Evolutionary conservation across 2,113 vertebrate genomes (phyloP).

Genomic region (Megaceryle torquata): DNA sequence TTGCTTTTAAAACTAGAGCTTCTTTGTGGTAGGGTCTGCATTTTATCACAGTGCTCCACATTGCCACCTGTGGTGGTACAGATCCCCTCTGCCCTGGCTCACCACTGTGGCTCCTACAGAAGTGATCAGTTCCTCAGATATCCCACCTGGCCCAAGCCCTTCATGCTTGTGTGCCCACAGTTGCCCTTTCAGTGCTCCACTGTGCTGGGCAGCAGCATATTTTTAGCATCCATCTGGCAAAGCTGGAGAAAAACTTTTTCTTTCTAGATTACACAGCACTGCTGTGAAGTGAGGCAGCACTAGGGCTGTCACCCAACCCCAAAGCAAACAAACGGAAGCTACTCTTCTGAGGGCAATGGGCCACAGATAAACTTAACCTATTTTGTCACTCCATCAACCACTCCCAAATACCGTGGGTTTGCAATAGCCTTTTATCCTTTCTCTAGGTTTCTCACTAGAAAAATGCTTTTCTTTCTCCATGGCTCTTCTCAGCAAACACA

Average conservation of each 20-base stretch:
- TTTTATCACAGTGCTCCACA: background rate
- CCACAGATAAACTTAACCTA: background rate
- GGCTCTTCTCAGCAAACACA: background rate
- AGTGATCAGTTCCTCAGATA: background rate
- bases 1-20: background rate
- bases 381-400: background rate
- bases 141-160: background rate
- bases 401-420: background rate
- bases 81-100: too few relatives aligned
- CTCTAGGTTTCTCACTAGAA: background rate
- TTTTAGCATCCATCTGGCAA: background rate
- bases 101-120: background rate
- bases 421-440: background rate
- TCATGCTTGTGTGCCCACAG: background rate
- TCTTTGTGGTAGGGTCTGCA: background rate
- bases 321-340: background rate
- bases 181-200: background rate
- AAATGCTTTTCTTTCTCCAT: background rate
- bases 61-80: background rate
- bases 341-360: background rate
- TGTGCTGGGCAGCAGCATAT: background rate
- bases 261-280: background rate
- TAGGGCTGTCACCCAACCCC: background rate
- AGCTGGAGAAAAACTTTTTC: background rate
- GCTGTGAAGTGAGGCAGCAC: background rate